These are phyloP conservation scores for Microctonus hyperodae DNA, from an alignment of 2,888 invertebrate genomes.

Conservation along the genomic window DNA sequence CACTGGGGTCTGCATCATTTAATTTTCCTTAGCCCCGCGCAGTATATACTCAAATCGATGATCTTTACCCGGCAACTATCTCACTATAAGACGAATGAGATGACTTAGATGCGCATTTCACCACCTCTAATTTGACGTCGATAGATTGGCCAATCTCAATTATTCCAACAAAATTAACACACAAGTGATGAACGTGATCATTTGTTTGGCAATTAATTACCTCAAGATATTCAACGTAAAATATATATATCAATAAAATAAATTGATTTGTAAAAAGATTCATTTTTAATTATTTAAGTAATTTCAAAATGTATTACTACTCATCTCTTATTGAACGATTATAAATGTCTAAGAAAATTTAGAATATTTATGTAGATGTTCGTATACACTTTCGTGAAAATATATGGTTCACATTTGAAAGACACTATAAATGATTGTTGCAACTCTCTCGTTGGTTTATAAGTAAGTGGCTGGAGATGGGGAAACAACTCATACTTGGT, in stretches of 20 bases:
- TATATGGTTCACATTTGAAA: conserved; percentile 1
- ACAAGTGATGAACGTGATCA: conserved; percentile 40
- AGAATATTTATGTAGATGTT: no score
- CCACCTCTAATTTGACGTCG: conserved; percentile 47
- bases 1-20: conserved; percentile 61
- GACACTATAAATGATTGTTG: not conserved
- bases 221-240: conserved; percentile 14
- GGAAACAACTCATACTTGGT: conserved; percentile 22
- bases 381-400: no score
- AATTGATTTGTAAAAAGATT: no score
- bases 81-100: conserved; percentile 60
- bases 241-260: not conserved
- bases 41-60: conserved; percentile 60
- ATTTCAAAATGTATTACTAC: no score
- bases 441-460: not conserved
- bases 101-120: conserved; percentile 57
- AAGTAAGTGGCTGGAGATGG: conserved; percentile 14
- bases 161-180: conserved; percentile 59
- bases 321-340: no score
- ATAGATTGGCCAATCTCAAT: conserved; percentile 59
- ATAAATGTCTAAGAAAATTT: no score
- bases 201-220: conserved; percentile 35
- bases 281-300: no score
- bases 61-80: conserved; percentile 58
- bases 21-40: conserved; percentile 59